These are phyloP conservation scores for Mugil cephalus DNA, from an alignment of 2,113 vertebrate genomes.

Conservation along the genomic window DNA sequence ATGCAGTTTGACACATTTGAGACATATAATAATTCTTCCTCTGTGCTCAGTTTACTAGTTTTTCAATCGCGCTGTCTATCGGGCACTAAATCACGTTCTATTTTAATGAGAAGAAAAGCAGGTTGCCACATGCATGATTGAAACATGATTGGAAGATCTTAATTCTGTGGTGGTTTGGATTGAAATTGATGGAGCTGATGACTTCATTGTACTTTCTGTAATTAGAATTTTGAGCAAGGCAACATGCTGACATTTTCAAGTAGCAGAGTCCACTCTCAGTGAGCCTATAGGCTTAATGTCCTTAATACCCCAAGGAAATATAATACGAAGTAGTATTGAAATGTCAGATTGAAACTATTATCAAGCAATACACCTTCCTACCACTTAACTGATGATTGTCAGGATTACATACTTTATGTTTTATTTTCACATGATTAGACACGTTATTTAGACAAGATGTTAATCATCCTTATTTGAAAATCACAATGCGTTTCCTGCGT, in stretches of 20 bases:
- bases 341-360: background rate
- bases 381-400: background rate
- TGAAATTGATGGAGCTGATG: background rate
- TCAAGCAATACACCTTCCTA: background rate
- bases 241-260: background rate
- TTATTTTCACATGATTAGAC: background rate
- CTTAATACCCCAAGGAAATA: background rate
- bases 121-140: too few species aligned
- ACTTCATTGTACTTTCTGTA: background rate
- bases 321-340: background rate
- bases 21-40: too few species aligned
- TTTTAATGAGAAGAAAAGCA: too few species aligned
- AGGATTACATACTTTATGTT: background rate
- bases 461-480: background rate
- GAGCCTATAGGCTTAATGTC: background rate
- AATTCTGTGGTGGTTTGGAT: too few species aligned
- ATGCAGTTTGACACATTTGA: too few species aligned
- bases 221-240: background rate
- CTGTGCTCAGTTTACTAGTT: too few species aligned
- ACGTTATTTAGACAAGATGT: background rate
- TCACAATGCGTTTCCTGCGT: background rate
- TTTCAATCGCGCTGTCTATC: too few species aligned
- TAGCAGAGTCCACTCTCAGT: background rate
- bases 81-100: too few species aligned
- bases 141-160: too few species aligned